Evolutionary conservation across 92 coral and sea anemone genomes (phyloP).

Genomic region (Parazoanthus swiftii): DNA sequence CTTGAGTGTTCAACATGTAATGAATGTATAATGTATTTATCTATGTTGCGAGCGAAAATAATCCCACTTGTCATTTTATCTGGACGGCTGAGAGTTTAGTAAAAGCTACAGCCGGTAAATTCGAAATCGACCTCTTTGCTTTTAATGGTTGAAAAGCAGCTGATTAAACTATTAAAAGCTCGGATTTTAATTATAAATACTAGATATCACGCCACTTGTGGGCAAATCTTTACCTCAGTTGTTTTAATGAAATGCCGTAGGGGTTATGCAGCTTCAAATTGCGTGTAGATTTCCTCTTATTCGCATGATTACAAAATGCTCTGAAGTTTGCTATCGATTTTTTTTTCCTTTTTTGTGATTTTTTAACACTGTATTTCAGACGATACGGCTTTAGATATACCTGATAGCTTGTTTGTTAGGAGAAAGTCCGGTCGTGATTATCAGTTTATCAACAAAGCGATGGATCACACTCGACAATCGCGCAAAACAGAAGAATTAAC

Average conservation of each 20-base stretch:
- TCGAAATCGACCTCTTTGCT: background rate
- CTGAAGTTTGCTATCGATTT: background rate
- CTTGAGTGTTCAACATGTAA: background rate
- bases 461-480: background rate
- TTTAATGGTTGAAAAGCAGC: background rate
- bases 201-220: background rate
- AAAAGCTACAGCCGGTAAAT: background rate
- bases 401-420: background rate
- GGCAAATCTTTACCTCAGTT: background rate
- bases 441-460: background rate
- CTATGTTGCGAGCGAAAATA: background rate
- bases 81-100: background rate
- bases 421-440: background rate
- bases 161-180: constrained; percentile 5
- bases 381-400: too few species aligned
- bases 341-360: too few species aligned
- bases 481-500: background rate
- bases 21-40: background rate
- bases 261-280: background rate
- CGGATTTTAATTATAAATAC: constrained; percentile 1
- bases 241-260: background rate
- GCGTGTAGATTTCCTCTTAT: background rate
- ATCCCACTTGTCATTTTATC: background rate
- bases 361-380: too few species aligned
- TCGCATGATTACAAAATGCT: too few species aligned